Evolutionary conservation across 2,113 vertebrate genomes (phyloP).

Genomic region (Noturus placidus): DNA sequence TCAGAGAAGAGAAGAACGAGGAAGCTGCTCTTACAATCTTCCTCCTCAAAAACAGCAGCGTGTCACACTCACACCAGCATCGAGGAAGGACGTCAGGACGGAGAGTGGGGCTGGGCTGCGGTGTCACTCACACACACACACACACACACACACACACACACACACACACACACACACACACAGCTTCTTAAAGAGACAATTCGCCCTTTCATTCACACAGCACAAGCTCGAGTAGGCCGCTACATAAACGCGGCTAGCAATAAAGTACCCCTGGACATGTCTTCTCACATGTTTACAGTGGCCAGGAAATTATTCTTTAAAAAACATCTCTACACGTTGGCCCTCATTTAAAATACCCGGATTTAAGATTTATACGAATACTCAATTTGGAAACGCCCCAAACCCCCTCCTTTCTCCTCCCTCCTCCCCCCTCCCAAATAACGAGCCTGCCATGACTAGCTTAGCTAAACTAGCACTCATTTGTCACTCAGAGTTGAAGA

Average conservation of each 20-base stretch:
- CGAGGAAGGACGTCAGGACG: slow-evolving; percentile 59
- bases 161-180: slow-evolving; percentile 26
- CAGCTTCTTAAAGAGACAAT: slow-evolving; percentile 59
- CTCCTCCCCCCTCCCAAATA: too few relatives aligned
- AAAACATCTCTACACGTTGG: background rate
- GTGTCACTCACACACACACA: slow-evolving; percentile 28
- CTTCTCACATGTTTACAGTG: background rate
- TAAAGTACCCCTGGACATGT: background rate
- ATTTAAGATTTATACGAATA: background rate
- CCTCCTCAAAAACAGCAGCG: slow-evolving; percentile 39
- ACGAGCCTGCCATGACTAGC: background rate
- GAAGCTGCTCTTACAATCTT: slow-evolving; percentile 32
- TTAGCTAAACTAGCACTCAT: background rate
- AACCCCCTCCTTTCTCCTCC: too few relatives aligned
- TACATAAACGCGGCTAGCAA: background rate
- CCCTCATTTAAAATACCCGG: background rate
- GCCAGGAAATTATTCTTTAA: background rate
- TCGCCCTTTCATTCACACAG: slow-evolving; percentile 49
- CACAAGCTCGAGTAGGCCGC: background rate
- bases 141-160: slow-evolving; percentile 31
- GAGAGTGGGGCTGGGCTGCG: slow-evolving; percentile 59
- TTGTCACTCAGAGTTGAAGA: background rate
- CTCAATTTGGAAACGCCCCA: background rate
- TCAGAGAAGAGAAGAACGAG: slow-evolving; percentile 4
- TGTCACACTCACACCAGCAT: slow-evolving; percentile 47